phyloP scores from a whole-genome alignment of 37 sponge, comb jelly and placozoan genomes.

The Bolinopsis microptera region DNA sequence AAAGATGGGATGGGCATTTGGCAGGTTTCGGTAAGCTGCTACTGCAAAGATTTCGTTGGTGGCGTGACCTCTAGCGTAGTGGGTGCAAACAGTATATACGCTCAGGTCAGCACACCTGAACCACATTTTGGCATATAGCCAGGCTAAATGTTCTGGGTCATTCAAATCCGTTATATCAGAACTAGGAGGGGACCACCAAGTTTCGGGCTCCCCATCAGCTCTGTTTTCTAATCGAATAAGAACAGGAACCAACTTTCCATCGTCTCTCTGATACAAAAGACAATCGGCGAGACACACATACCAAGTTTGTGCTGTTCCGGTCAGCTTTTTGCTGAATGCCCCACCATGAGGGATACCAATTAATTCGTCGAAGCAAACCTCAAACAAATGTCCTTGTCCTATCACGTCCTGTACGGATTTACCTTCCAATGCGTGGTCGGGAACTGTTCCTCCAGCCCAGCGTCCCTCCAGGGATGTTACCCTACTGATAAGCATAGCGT shows the following conservation, averaged over 20 bases:
- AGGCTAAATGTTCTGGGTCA: not conserved
- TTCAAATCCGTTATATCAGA: no score
- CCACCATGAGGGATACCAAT: conserved; percentile 8
- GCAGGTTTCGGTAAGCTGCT: conserved; percentile 17
- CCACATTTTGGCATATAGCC: conserved; percentile 37
- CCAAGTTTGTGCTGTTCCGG: no score
- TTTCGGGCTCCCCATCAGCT: not conserved
- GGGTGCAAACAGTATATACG: not conserved
- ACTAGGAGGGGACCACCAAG: conserved; percentile 49
- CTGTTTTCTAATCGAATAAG: no score
- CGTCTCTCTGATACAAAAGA: no score
- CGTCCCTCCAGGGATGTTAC: not conserved
- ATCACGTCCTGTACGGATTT: not conserved
- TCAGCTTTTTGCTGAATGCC: not conserved
- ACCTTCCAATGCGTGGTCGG: not conserved
- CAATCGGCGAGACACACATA: no score
- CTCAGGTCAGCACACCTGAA: conserved; percentile 10
- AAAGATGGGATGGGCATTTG: no score
- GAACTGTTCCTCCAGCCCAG: no score
- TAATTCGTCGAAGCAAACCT: not conserved
- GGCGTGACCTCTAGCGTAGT: conserved; percentile 34
- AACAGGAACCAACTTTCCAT: no score
- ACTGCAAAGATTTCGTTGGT: conserved; percentile 32
- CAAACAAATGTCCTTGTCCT: not conserved
- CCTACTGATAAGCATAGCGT: not conserved